These are phyloP conservation scores for Phytoseiulus persimilis DNA, from an alignment of 2,888 invertebrate genomes.

Conservation along the genomic window DNA sequence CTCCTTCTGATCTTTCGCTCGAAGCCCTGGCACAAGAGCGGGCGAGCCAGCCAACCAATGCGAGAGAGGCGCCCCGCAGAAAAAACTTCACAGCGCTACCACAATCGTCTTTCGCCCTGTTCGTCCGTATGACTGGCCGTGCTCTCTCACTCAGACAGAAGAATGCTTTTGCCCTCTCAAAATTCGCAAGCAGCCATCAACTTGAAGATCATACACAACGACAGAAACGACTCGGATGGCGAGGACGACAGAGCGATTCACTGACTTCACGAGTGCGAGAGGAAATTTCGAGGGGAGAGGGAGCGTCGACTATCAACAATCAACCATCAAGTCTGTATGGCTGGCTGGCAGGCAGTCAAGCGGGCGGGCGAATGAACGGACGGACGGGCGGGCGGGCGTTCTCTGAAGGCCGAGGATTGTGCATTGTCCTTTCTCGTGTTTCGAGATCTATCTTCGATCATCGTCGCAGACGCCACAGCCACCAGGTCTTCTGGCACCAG, in stretches of 20 bases:
- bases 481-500: not conserved
- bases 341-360: not conserved
- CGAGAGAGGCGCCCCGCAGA: conserved; percentile 5
- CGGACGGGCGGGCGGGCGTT: not conserved
- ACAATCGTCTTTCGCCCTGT: not conserved
- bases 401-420: not conserved
- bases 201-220: not conserved
- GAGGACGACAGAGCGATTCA: not conserved
- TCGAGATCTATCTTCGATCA: not conserved
- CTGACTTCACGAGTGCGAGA: not conserved
- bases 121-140: not conserved
- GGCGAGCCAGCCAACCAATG: not conserved
- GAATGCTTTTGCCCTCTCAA: not conserved
- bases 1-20: not conserved
- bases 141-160: not conserved
- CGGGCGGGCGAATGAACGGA: not conserved
- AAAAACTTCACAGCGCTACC: not conserved
- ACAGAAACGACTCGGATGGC: not conserved
- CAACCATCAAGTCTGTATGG: not conserved
- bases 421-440: conserved; percentile 5
- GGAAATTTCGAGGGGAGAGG: not conserved
- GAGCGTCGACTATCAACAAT: not conserved
- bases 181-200: not conserved
- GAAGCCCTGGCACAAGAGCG: not conserved
- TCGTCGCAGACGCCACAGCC: not conserved